These are phyloP conservation scores for Drosophila persimilis DNA, from an alignment of 1,140 invertebrate species.

Conservation along the genomic window DNA sequence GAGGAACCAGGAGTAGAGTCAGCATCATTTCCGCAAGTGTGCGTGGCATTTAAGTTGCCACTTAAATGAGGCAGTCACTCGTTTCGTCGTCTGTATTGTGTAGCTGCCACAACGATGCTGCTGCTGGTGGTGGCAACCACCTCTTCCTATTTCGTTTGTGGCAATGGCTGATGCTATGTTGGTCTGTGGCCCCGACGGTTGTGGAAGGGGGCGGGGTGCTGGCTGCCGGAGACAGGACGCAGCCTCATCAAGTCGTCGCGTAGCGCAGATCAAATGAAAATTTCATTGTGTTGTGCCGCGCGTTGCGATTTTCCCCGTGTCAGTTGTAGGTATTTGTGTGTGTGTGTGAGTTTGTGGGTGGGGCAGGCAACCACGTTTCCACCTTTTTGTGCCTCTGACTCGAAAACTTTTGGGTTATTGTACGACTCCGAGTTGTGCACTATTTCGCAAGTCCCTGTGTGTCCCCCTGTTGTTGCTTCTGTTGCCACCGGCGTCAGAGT, in stretches of 20 bases:
- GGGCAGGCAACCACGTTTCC: conserved; percentile 19
- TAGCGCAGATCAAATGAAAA: conserved; percentile 78
- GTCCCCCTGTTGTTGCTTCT: conserved; percentile 33
- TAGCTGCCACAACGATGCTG: neutral
- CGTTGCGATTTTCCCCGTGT: conserved; percentile 27
- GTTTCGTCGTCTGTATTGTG: conserved; percentile 22
- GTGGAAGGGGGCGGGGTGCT: neutral
- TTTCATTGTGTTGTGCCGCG: conserved; percentile 73
- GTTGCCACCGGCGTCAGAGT: conserved; percentile 25
- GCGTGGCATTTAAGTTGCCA: conserved; percentile 63
- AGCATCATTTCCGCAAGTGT: conserved; percentile 62
- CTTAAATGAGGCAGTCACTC: conserved; percentile 35
- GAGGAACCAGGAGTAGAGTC: conserved; percentile 16
- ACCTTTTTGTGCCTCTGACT: conserved; percentile 67
- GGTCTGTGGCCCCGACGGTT: neutral
- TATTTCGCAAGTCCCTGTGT: conserved; percentile 34
- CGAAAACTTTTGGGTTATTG: conserved; percentile 54
- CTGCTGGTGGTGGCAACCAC: conserved; percentile 37
- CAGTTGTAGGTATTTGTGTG: conserved; percentile 22
- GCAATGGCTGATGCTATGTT: neutral
- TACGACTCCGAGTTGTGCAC: conserved; percentile 39
- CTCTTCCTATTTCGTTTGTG: conserved; percentile 26
- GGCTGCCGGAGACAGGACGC: conserved; percentile 8
- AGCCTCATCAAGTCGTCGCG: conserved; percentile 69
- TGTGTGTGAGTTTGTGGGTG: neutral